A percentile compares a stretch with the other conserved stretches of the same genome.
These are phyloP conservation scores for Thomomys bottae DNA, from an alignment of 2,113 vertebrate species.

Conservation along the genomic window DNA sequence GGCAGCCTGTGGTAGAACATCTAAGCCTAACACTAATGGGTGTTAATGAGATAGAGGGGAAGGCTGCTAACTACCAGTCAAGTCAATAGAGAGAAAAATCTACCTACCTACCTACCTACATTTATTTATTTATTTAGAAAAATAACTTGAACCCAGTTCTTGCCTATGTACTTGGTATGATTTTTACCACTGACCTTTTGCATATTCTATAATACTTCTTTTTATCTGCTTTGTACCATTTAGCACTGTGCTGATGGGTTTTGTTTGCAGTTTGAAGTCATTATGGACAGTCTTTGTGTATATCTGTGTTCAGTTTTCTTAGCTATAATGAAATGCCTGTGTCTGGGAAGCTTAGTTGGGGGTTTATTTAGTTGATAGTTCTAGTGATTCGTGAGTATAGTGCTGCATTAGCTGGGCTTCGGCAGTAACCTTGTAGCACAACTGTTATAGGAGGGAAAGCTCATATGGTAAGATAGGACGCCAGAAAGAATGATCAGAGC, in stretches of 20 bases:
- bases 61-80: too few species aligned
- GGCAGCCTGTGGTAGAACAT: neutral
- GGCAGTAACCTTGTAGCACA: neutral
- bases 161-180: too few species aligned
- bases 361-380: too few species aligned
- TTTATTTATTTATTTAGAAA: too few species aligned
- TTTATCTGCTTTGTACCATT: neutral
- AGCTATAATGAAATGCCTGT: neutral
- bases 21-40: constrained; percentile 3
- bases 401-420: neutral
- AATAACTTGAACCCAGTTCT: too few species aligned
- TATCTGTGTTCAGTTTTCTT: neutral
- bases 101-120: too few species aligned
- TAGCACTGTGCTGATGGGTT: neutral
- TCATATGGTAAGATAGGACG: neutral
- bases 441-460: neutral
- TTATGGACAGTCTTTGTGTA: too few species aligned
- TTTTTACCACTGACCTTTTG: neutral
- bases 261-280: neutral
- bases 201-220: neutral
- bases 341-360: neutral
- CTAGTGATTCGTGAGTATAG: neutral
- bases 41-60: neutral
- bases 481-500: neutral
- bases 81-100: neutral